Percentiles rank a stretch among this genome's conserved stretches.
Evolutionary conservation across 2,113 vertebrate genomes (phyloP).

Genomic region (Zonotrichia leucophrys): DNA sequence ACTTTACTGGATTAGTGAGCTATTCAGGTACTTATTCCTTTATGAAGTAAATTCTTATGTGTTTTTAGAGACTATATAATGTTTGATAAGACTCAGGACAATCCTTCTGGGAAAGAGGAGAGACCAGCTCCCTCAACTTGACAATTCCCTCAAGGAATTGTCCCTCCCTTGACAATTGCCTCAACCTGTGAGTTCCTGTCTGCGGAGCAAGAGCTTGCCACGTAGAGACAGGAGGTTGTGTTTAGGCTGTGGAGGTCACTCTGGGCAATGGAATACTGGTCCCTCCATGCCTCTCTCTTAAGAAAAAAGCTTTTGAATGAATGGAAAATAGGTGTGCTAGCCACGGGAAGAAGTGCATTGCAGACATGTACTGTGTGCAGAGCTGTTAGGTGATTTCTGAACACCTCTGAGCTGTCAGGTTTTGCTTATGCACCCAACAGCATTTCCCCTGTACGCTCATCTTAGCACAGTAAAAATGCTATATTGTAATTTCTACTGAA

Average conservation of each 20-base stretch:
- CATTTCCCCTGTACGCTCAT: neutral
- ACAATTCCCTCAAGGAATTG: neutral
- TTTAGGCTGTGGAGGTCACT: neutral
- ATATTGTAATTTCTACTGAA: neutral
- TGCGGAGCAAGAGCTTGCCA: neutral
- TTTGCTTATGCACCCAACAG: neutral
- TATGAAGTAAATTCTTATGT: neutral
- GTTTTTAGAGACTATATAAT: neutral
- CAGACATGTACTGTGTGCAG: accelerated
- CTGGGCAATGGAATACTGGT: neutral
- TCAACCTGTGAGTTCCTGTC: neutral
- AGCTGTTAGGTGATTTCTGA: neutral
- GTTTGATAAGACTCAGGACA: neutral
- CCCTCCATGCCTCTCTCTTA: neutral
- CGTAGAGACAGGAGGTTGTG: accelerated
- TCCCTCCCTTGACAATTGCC: neutral
- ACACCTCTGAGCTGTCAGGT: neutral
- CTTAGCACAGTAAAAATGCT: neutral
- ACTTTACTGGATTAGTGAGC: neutral
- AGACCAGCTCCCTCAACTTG: neutral
- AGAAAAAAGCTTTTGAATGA: neutral
- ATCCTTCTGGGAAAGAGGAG: neutral
- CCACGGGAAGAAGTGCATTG: neutral
- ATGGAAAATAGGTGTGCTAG: neutral
- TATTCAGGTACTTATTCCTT: neutral